Percentiles rank a stretch among this genome's conserved stretches.
Evolutionary conservation across 2,113 vertebrate genomes (phyloP).

Genomic region (Aplodontia rufa): DNA sequence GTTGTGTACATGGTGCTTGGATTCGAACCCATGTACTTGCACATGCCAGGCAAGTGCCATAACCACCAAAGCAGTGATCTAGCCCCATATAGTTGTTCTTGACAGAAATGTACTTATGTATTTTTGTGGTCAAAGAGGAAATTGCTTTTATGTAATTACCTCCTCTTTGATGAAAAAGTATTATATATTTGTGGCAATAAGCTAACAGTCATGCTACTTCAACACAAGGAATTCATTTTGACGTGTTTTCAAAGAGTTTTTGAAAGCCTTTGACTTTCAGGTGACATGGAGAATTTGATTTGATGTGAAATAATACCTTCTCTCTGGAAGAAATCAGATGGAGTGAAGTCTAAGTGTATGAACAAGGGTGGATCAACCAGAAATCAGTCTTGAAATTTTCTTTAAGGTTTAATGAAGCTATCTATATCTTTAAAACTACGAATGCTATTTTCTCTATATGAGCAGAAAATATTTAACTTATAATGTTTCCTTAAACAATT

Average conservation of each 20-base stretch:
- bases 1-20: too few relatives aligned
- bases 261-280: constrained; percentile 40
- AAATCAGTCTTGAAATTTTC: neutral
- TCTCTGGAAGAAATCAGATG: constrained; percentile 29
- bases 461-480: constrained; percentile 21
- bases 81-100: neutral
- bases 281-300: constrained; percentile 31
- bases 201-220: constrained; percentile 29
- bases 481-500: neutral
- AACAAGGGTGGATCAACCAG: neutral
- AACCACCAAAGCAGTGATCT: too few relatives aligned
- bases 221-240: constrained; percentile 34
- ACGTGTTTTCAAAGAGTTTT: constrained; percentile 54
- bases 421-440: neutral
- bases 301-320: neutral
- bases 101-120: neutral
- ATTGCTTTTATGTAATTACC: constrained; percentile 21
- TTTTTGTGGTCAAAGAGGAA: constrained; percentile 3
- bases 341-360: constrained; percentile 4
- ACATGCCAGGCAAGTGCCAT: too few relatives aligned
- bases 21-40: too few relatives aligned
- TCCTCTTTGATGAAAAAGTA: constrained; percentile 43
- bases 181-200: constrained; percentile 24
- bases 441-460: constrained; percentile 7
- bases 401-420: neutral